A percentile compares a stretch with the other conserved stretches of the same genome.
phyloP scores from a whole-genome alignment of 2,888 invertebrate genomes.

The Ommatoiulus sabulosus region DNA sequence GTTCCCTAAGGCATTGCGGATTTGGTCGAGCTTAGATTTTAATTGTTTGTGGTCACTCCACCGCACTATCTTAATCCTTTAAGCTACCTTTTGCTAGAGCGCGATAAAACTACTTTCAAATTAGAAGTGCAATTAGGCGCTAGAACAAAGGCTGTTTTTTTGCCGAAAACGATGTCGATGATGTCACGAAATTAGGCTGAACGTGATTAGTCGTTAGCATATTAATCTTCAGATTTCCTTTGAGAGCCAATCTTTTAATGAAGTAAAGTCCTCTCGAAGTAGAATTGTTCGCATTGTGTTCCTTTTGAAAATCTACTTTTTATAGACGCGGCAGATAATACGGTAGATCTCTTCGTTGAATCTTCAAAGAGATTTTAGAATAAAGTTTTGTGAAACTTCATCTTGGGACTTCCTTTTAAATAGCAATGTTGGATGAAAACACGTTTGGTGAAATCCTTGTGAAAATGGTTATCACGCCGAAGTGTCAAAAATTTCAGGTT shows the following conservation, averaged over 20 bases:
- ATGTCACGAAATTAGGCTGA: constrained; percentile 41
- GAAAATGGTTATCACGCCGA: too few relatives aligned
- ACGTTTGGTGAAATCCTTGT: too few relatives aligned
- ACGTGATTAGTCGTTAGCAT: constrained; percentile 41
- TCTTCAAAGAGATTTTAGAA: neutral
- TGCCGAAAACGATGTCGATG: constrained; percentile 29
- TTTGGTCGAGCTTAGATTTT: constrained; percentile 41
- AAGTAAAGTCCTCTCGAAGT: neutral
- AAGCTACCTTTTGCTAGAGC: constrained; percentile 22
- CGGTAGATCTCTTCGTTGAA: neutral
- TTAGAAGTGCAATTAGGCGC: constrained; percentile 30
- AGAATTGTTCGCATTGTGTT: neutral
- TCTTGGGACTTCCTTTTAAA: neutral
- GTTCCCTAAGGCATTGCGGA: constrained; percentile 14
- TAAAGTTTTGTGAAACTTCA: neutral
- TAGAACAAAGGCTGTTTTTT: constrained; percentile 22
- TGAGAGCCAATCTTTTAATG: constrained; percentile 29
- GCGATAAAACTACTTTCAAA: constrained; percentile 47
- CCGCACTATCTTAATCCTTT: constrained; percentile 48
- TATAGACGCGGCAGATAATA: neutral
- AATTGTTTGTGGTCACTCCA: constrained; percentile 48
- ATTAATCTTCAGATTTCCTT: constrained; percentile 8
- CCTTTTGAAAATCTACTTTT: neutral
- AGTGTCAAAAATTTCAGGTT: too few relatives aligned
- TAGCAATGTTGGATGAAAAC: neutral